Percentiles rank a stretch among this genome's conserved stretches.
These are phyloP conservation scores for Frankliniella fusca DNA, from an alignment of 2,888 invertebrate species.

Conservation along the genomic window DNA sequence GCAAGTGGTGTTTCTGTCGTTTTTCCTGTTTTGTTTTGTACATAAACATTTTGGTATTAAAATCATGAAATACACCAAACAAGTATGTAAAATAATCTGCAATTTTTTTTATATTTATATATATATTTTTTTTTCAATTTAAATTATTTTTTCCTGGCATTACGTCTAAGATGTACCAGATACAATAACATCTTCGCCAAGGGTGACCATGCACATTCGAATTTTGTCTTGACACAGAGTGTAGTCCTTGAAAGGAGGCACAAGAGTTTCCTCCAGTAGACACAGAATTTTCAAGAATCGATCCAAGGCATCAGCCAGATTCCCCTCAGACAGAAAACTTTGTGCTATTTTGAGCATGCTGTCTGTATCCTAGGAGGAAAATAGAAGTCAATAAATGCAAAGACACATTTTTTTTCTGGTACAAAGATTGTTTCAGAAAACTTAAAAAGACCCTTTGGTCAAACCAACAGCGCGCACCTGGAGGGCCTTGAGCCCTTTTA, in stretches of 20 bases:
- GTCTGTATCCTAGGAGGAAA: slow-evolving; percentile 61
- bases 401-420: not conserved
- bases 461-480: slow-evolving; percentile 51
- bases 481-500: slow-evolving; percentile 68
- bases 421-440: not conserved
- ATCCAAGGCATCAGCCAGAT: slow-evolving; percentile 60
- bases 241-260: slow-evolving; percentile 70
- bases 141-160: not conserved
- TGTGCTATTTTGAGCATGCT: slow-evolving; percentile 61
- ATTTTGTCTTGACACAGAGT: slow-evolving; percentile 70
- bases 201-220: slow-evolving; percentile 62
- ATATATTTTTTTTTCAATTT: not conserved
- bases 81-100: too few relatives aligned
- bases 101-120: too few relatives aligned
- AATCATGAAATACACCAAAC: not conserved
- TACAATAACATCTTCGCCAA: slow-evolving; percentile 52
- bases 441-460: not conserved
- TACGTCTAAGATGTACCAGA: slow-evolving; percentile 30
- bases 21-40: not conserved
- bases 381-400: slow-evolving; percentile 27
- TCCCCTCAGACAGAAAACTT: slow-evolving; percentile 58
- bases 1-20: not conserved
- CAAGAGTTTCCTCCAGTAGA: slow-evolving; percentile 62
- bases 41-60: not conserved
- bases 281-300: slow-evolving; percentile 62